Conservation (phyloP, 2,888 invertebrate species). For the Gnatocerus cornutus region DNA sequence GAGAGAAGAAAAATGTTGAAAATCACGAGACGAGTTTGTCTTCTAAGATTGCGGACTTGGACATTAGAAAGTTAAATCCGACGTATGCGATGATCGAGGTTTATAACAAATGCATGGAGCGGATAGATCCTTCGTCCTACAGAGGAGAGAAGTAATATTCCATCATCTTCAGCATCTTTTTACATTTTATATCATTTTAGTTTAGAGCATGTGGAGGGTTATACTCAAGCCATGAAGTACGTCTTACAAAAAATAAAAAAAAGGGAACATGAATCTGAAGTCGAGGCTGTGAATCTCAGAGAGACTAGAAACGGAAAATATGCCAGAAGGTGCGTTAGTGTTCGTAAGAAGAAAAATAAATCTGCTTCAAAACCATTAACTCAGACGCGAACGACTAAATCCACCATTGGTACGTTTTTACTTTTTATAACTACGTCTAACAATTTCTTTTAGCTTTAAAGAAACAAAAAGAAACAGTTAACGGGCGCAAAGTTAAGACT, state of each 20-base stretch:
- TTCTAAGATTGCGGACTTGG: constrained; percentile 67
- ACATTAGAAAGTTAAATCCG: constrained; percentile 74
- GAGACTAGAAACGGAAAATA: constrained; percentile 11
- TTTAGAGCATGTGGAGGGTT: constrained; percentile 66
- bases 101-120: constrained; percentile 76
- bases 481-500: constrained; percentile 51
- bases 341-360: constrained; percentile 28
- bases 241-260: constrained; percentile 72
- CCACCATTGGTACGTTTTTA: constrained; percentile 2
- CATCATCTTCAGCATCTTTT: too few relatives aligned
- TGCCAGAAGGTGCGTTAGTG: constrained; percentile 11
- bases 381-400: constrained; percentile 14
- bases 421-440: neutral
- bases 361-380: constrained; percentile 20
- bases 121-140: constrained; percentile 66
- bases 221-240: constrained; percentile 76
- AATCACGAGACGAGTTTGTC: constrained; percentile 68
- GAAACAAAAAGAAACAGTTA: constrained; percentile 6
- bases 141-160: constrained; percentile 63
- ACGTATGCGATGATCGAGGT: constrained; percentile 84
- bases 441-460: constrained; percentile 13
- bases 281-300: constrained; percentile 36
- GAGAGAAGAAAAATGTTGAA: constrained; percentile 70
- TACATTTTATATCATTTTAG: too few relatives aligned
- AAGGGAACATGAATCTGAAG: constrained; percentile 64